phyloP scores from a whole-genome alignment of 2,797 vertebrate species.

The Phoeniculus purpureus region DNA sequence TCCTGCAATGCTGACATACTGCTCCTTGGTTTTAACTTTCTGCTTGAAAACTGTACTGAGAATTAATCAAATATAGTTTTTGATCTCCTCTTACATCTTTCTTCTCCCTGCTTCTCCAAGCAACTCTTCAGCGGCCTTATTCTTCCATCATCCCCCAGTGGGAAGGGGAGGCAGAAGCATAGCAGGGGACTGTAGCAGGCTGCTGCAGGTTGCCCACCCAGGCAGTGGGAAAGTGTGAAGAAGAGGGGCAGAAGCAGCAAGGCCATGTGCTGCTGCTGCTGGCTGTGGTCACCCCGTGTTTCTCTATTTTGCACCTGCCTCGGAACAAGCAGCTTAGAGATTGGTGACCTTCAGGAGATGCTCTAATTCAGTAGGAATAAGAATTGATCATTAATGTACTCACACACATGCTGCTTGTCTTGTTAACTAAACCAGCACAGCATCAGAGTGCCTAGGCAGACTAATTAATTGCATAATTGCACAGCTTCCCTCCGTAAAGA shows the following conservation, averaged over 20 bases:
- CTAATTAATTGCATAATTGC: neutral
- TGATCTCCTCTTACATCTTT: neutral
- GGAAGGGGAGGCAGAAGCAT: rapidly evolving
- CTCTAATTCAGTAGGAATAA: neutral
- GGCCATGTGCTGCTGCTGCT: rapidly evolving
- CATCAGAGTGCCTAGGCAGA: neutral
- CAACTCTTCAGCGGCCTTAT: neutral
- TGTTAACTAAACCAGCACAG: neutral
- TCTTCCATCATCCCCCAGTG: neutral
- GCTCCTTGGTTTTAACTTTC: neutral
- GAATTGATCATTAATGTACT: neutral
- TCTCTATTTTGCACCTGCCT: rapidly evolving
- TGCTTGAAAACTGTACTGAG: slow-evolving; percentile 37
- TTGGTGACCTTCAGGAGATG: neutral
- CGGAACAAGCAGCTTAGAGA: rapidly evolving
- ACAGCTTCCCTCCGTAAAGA: neutral
- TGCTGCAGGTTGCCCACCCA: neutral
- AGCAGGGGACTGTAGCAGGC: rapidly evolving
- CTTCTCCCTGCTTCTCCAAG: neutral
- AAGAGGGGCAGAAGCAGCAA: rapidly evolving
- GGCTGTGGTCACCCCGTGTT: rapidly evolving
- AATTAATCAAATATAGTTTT: neutral
- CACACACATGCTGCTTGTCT: neutral
- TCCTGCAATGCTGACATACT: slow-evolving; percentile 12
- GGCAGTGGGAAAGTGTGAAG: neutral